Percentiles rank a stretch among this genome's conserved stretches.
Evolutionary conservation across 2,797 vertebrate species (phyloP).

Genomic region (Ammospiza maritima): DNA sequence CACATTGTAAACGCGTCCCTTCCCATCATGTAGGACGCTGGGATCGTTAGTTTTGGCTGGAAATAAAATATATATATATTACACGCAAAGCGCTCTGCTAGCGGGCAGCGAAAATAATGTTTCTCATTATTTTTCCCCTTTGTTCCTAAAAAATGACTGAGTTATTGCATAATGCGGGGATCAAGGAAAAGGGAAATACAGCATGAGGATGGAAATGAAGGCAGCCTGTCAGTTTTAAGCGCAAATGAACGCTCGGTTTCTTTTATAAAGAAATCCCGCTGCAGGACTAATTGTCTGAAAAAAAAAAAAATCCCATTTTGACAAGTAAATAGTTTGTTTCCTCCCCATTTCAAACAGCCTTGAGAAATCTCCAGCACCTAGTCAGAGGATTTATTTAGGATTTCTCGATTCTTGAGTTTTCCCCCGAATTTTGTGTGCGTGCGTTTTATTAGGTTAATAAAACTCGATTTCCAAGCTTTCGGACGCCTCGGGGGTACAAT

Average conservation of each 20-base stretch:
- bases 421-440: not conserved
- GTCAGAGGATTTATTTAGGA: not conserved
- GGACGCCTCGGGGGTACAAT: slow-evolving; percentile 38
- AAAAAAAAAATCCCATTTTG: not conserved
- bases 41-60: slow-evolving; percentile 38
- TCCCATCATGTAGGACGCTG: not conserved
- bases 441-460: slow-evolving; percentile 76
- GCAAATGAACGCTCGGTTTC: not conserved
- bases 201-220: not conserved
- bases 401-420: not conserved
- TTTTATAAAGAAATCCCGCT: not conserved
- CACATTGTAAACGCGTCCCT: slow-evolving; percentile 1
- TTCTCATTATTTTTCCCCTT: slow-evolving; percentile 54
- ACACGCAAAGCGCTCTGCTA: not conserved
- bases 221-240: not conserved
- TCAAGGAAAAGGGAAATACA: not conserved
- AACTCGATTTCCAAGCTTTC: slow-evolving; percentile 59
- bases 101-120: slow-evolving; percentile 14
- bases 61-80: not conserved
- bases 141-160: slow-evolving; percentile 50
- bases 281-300: not conserved
- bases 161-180: slow-evolving; percentile 23
- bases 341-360: not conserved
- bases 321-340: not conserved
- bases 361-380: not conserved